Evolutionary conservation across 2,888 invertebrate species (phyloP).

Genomic region (Dasypogon diadema): DNA sequence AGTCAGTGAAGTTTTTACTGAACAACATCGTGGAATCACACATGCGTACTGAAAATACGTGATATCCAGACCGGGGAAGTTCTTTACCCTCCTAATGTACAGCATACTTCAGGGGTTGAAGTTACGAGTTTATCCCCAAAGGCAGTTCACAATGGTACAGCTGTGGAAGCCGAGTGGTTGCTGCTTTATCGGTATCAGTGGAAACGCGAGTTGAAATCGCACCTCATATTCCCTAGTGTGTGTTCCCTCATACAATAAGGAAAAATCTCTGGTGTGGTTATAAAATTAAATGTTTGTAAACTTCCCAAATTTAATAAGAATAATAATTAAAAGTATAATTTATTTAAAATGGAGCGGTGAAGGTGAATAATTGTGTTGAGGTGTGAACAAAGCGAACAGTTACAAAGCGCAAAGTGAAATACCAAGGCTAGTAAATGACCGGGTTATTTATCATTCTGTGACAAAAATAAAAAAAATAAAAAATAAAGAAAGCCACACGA

Average conservation of each 20-base stretch:
- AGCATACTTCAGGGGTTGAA: constrained; percentile 39
- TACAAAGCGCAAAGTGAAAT: background rate
- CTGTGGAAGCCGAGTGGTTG: constrained; percentile 43
- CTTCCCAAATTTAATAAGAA: constrained; percentile 25
- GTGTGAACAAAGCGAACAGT: background rate
- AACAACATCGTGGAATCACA: constrained; percentile 8
- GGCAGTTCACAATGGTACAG: constrained; percentile 27
- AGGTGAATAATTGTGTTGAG: background rate
- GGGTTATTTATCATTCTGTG: constrained; percentile 31
- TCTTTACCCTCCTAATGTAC: constrained; percentile 38
- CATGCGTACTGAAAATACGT: constrained; percentile 13
- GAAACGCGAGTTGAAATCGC: constrained; percentile 31
- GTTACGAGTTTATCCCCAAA: constrained; percentile 3
- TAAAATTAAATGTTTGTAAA: constrained; percentile 47
- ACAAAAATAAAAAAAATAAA: constrained; percentile 17
- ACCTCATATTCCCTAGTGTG: constrained; percentile 36
- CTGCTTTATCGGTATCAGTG: constrained; percentile 43
- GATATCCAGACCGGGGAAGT: background rate
- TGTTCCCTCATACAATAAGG: constrained; percentile 27
- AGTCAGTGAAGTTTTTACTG: constrained; percentile 16
- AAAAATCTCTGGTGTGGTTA: constrained; percentile 46
- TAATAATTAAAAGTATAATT: constrained; percentile 8
- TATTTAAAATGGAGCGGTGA: constrained; percentile 4
- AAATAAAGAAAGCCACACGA: background rate
- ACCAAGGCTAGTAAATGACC: constrained; percentile 12